Base-by-base conservation (phyloP, 2,888 invertebrate genomes). In the Therioaphis trifolii region DNA sequence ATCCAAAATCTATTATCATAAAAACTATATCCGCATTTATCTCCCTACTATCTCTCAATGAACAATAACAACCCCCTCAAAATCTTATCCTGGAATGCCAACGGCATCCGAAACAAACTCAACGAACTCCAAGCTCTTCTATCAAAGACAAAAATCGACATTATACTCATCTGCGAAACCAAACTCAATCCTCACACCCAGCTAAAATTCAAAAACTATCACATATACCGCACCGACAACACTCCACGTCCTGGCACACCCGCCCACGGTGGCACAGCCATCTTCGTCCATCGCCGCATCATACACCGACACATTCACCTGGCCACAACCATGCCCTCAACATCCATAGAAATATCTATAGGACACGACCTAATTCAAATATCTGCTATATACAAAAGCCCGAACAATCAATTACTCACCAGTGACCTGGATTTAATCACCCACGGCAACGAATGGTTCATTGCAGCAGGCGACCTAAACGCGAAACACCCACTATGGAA, bases 81-180 rank as follows among this genome's bases (percentile, higher is more conserved):
- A n/a, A 46, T 71, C 12, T n/a, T 71, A 21, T 21, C 11, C 21
- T 71, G 69, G 46, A 71, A 71, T 21, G 69, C 69, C 24, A 71
- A 71, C n/a, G 69, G 69, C 27, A 43, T 71, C 1, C 5, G 14
- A 24, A 3, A 46, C 14, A 71, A 71, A 71, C 46, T 35, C 1
- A 71, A 40, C 14, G 46, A 71, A 71, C 69, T 71, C 2, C 12
- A 21, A 2, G 24, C 69, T 3, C 24, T 71, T 2, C 1, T 46
- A 2, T 21, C 14, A 0, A 2, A 71, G 46, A 71, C 46, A 21
- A 71, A 71, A 29, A n/a, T 24, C 24, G 69, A 71, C 24, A 24
- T 46, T 4, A 35, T 43, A 1, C 46, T 71, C 2, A 0, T 71
- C 3, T n/a, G n/a, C n/a, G 46, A 46, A 71, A 71, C 69, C 21